Conservation (phyloP, 1,140 invertebrate genomes). For the Cydia splendana region DNA sequence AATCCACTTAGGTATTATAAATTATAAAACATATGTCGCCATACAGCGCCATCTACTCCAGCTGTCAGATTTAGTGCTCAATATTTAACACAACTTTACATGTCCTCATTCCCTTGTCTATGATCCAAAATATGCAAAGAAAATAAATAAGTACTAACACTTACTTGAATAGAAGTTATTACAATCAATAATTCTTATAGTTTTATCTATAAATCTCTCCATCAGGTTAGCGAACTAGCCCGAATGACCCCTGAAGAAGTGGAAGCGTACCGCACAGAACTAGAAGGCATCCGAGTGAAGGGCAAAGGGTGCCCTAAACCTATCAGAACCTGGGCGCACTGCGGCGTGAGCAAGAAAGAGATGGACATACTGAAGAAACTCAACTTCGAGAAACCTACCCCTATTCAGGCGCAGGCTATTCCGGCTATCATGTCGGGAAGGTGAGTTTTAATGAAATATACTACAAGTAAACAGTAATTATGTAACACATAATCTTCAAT, state of each 20-base stretch:
- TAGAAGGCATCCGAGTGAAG: constrained; percentile 93
- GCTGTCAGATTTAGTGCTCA: no score
- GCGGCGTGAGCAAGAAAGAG: constrained; percentile 98
- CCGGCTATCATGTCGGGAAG: constrained; percentile 98
- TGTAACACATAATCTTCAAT: background rate
- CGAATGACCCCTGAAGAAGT: constrained; percentile 95
- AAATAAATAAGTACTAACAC: no score
- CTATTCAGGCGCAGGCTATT: constrained; percentile 99
- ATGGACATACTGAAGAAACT: constrained; percentile 96
- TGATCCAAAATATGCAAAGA: no score
- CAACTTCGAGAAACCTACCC: constrained; percentile 98
- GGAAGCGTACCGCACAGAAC: constrained; percentile 89
- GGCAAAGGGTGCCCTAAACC: constrained; percentile 96
- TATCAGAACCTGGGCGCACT: constrained; percentile 98
- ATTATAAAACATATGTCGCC: no score
- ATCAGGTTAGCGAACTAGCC: constrained; percentile 84
- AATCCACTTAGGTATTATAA: no score
- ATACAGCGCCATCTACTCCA: no score
- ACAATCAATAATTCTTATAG: no score
- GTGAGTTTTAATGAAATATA: constrained; percentile 47
- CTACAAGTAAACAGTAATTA: no score
- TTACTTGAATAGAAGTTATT: no score
- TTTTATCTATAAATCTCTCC: no score
- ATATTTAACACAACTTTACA: no score
- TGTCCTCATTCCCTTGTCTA: no score